Conservation (phyloP, 2,797 vertebrate genomes). For the Salmo trutta region DNA sequence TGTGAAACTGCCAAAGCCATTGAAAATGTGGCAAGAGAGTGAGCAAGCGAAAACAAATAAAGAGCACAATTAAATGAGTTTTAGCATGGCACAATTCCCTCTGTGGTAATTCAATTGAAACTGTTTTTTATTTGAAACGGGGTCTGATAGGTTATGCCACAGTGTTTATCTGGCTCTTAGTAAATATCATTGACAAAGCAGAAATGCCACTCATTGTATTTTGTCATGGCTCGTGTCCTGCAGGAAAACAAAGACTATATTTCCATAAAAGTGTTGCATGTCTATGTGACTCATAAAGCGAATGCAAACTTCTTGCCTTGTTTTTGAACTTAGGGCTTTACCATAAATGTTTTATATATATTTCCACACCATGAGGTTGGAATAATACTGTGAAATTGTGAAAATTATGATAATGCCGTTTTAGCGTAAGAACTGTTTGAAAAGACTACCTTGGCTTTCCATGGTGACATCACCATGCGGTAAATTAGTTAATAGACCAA, state of each 20-base stretch:
- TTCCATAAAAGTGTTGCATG: conserved; percentile 4
- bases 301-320: background rate
- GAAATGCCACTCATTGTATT: conserved; percentile 19
- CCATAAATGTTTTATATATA: background rate
- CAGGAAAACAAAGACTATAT: conserved; percentile 1
- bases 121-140: background rate
- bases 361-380: background rate
- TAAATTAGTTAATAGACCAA: too few relatives aligned
- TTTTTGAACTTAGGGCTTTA: background rate
- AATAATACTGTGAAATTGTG: too few relatives aligned
- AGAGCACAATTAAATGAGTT: background rate
- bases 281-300: background rate
- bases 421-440: too few relatives aligned
- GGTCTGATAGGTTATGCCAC: background rate
- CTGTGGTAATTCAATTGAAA: background rate
- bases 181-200: conserved; percentile 22
- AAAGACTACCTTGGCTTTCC: too few relatives aligned
- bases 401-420: too few relatives aligned
- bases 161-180: conserved; percentile 17
- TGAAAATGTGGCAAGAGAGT: background rate
- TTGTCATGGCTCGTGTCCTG: conserved; percentile 7
- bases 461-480: too few relatives aligned
- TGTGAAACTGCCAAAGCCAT: background rate
- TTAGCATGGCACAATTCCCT: conserved; percentile 1
- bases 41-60: background rate